A percentile compares a stretch with the other conserved stretches of the same genome.
Conservation (phyloP, 1,140 invertebrate species). For the Bombus polaris region DNA sequence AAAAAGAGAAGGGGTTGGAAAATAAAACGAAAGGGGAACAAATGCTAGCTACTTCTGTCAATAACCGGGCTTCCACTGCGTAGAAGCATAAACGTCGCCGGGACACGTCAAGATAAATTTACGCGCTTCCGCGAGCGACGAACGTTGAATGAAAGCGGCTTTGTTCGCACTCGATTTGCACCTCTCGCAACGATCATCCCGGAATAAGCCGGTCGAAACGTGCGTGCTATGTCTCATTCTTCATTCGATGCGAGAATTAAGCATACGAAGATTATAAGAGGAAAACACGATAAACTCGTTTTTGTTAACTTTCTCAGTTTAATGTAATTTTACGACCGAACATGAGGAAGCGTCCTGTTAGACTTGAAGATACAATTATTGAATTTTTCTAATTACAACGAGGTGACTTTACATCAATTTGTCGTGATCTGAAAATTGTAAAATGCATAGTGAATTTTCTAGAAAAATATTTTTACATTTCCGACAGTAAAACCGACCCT, state of each 20-base stretch:
- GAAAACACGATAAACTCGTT: too few species aligned
- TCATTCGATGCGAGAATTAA: too few species aligned
- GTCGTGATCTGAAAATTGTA: neutral
- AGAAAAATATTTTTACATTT: neutral
- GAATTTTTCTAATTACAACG: too few species aligned
- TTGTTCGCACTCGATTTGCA: slow-evolving; percentile 14
- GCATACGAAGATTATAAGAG: too few species aligned
- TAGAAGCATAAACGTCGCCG: slow-evolving; percentile 18
- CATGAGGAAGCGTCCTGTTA: too few species aligned
- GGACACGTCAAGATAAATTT: slow-evolving; percentile 58
- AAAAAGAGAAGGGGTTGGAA: neutral
- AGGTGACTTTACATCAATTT: accelerated
- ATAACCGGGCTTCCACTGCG: slow-evolving; percentile 13
- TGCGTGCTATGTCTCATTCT: too few species aligned
- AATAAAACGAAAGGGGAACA: neutral
- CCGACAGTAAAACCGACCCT: neutral
- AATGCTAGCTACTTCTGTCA: slow-evolving; percentile 35
- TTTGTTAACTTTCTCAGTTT: too few species aligned
- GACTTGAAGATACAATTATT: too few species aligned
- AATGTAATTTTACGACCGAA: too few species aligned
- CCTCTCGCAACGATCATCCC: neutral
- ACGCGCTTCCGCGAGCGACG: neutral
- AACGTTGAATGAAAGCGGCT: slow-evolving; percentile 7
- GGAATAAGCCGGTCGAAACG: too few species aligned
- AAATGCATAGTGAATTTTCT: neutral